Evolutionary conservation across 2,888 invertebrate genomes (phyloP).

Genomic region (Elaeidobius kamerunicus): DNA sequence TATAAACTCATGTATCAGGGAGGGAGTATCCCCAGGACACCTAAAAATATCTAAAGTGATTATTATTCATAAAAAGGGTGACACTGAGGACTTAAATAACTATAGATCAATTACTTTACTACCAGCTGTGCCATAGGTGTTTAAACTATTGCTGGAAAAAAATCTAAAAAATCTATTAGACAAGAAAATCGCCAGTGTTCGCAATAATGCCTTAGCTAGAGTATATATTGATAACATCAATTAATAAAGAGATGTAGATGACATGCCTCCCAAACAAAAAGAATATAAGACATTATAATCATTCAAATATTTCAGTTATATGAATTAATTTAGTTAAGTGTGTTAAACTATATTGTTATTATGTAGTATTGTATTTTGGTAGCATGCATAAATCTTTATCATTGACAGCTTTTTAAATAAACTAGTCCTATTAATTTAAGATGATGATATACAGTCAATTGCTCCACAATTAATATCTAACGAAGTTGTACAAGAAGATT

Average conservation of each 20-base stretch:
- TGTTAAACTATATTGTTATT: background rate
- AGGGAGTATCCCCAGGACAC: too few relatives aligned
- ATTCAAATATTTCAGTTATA: background rate
- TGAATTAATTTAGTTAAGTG: background rate
- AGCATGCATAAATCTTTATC: too few relatives aligned
- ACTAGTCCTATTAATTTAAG: conserved; percentile 15
- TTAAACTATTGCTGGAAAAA: background rate
- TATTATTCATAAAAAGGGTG: background rate
- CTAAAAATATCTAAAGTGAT: too few relatives aligned
- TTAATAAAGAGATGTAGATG: too few relatives aligned
- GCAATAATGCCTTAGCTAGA: too few relatives aligned
- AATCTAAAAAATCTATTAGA: background rate
- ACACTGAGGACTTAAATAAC: too few relatives aligned
- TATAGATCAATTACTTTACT: too few relatives aligned
- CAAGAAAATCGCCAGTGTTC: background rate
- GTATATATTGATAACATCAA: too few relatives aligned
- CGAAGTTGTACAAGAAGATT: conserved; percentile 37
- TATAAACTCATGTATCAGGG: background rate
- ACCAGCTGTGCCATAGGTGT: background rate
- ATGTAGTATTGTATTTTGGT: too few relatives aligned
- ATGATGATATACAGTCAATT: conserved; percentile 30
- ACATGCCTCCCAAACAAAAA: too few relatives aligned
- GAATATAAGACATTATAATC: too few relatives aligned
- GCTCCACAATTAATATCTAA: conserved; percentile 31
- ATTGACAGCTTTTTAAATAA: background rate